Evolutionary conservation across 2,797 vertebrate genomes (phyloP).

Genomic region (Mormyrops boulengeri): DNA sequence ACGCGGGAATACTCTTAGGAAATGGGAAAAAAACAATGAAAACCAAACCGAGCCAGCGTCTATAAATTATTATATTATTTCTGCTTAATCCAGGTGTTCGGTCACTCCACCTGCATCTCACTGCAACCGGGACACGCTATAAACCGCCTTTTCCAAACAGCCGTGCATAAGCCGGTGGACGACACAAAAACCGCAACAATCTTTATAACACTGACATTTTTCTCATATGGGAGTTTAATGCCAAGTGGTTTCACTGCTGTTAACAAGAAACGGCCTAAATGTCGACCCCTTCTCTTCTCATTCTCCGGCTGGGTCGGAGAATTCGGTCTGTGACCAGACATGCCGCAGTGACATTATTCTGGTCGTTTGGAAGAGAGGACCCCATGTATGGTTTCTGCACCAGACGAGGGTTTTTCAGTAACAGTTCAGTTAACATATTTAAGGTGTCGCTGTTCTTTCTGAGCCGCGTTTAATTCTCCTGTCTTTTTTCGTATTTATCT

Average conservation of each 20-base stretch:
- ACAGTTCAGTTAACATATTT: constrained; percentile 4
- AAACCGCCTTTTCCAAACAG: neutral
- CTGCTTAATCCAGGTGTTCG: neutral
- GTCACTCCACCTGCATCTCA: neutral
- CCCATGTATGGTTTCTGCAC: constrained; percentile 12
- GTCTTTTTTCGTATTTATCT: neutral
- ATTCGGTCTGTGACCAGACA: neutral
- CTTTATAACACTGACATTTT: neutral
- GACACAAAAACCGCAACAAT: neutral
- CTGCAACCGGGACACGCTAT: neutral
- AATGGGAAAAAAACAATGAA: neutral
- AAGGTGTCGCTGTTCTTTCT: neutral
- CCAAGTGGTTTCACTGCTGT: neutral
- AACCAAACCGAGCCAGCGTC: neutral
- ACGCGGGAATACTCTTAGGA: neutral
- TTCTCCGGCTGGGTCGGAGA: neutral
- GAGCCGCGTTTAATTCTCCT: neutral
- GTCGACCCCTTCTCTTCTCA: neutral
- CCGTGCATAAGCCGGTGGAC: neutral
- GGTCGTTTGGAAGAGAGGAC: neutral
- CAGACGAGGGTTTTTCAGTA: neutral
- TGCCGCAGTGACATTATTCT: neutral
- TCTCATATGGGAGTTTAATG: neutral
- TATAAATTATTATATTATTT: neutral
- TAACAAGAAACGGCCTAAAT: neutral